Evolutionary conservation across 2,113 vertebrate species (phyloP).

Genomic region (Aegotheles bennettii): DNA sequence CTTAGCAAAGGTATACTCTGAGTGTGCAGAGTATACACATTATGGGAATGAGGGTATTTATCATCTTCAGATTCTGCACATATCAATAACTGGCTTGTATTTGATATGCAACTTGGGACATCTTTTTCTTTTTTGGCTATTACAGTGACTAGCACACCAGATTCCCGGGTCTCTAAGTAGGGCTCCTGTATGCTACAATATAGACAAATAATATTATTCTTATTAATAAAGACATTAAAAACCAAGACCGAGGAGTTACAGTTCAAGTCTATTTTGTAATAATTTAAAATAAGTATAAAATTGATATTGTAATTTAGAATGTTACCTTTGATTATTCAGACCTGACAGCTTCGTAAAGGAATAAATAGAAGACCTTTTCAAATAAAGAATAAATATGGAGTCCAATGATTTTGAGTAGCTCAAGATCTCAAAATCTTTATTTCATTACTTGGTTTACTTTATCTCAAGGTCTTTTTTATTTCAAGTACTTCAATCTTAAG

Average conservation of each 20-base stretch:
- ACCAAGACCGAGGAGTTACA: not conserved
- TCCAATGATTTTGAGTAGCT: not conserved
- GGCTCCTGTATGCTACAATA: not conserved
- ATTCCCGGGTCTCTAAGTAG: not conserved
- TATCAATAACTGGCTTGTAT: not conserved
- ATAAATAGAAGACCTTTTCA: not conserved
- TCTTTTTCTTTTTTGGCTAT: not conserved
- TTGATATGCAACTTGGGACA: not conserved
- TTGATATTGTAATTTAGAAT: not conserved
- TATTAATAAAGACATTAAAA: not conserved
- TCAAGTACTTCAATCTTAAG: not conserved
- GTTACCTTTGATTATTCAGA: not conserved
- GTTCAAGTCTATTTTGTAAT: not conserved
- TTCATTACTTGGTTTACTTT: not conserved
- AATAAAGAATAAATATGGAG: not conserved
- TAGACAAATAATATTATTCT: not conserved
- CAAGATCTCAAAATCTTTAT: not conserved
- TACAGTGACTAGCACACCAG: not conserved
- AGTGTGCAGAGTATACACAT: not conserved
- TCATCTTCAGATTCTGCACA: not conserved
- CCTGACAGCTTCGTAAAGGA: not conserved
- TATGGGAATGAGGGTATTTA: not conserved
- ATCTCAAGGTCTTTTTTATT: not conserved
- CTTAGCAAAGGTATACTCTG: not conserved
- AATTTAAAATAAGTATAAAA: not conserved